Conservation (phyloP, 2,888 invertebrate genomes). For the Nymphalis polychloros region DNA sequence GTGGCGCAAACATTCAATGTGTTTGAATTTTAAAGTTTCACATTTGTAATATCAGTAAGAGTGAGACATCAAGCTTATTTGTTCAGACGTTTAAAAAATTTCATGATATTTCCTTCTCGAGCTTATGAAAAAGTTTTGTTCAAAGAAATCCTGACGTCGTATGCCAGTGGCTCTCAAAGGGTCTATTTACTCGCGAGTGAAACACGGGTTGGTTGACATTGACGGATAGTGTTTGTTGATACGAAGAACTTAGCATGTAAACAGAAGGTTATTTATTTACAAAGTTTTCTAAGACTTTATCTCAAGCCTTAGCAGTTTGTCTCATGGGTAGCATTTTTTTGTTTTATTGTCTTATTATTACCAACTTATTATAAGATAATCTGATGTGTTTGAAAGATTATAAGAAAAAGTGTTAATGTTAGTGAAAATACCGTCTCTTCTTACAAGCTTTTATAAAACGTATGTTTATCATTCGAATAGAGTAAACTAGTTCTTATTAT, state of each 20-base stretch:
- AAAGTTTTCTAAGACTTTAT: conserved; percentile 27
- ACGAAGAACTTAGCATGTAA: conserved; percentile 38
- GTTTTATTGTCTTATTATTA: neutral
- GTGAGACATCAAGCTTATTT: too few relatives aligned
- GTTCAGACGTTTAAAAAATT: neutral
- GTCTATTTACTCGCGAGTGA: conserved; percentile 43
- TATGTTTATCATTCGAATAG: too few relatives aligned
- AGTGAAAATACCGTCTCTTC: too few relatives aligned
- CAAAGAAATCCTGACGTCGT: conserved; percentile 33
- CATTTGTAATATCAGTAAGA: too few relatives aligned
- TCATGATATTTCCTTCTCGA: conserved; percentile 15
- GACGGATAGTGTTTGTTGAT: conserved; percentile 53
- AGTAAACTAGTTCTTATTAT: too few relatives aligned
- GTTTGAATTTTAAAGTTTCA: too few relatives aligned
- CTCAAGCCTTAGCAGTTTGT: conserved; percentile 14
- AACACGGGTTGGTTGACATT: conserved; percentile 46
- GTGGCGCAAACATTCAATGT: too few relatives aligned
- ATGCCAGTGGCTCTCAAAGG: conserved; percentile 34
- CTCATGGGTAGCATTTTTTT: neutral
- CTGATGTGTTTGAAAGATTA: too few relatives aligned
- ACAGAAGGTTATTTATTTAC: conserved; percentile 36
- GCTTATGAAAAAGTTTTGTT: conserved; percentile 19
- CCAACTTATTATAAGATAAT: too few relatives aligned
- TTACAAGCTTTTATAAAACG: too few relatives aligned
- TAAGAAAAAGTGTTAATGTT: too few relatives aligned